These are phyloP conservation scores for Lepilemur septentrionalis DNA, from an alignment of 2,797 vertebrate genomes.

Conservation along the genomic window DNA sequence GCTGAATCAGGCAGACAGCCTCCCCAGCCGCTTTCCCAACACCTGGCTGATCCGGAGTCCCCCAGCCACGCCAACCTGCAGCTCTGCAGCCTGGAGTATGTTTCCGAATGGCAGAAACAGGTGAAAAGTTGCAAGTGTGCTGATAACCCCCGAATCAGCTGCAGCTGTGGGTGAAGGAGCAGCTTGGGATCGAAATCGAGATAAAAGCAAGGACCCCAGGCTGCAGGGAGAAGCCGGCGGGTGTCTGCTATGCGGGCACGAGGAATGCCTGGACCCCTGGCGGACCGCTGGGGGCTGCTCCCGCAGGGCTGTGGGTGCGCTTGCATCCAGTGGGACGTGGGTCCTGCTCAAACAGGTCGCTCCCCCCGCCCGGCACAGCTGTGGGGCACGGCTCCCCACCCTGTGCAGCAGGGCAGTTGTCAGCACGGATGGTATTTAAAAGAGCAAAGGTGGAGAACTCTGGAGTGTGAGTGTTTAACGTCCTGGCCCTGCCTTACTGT, in stretches of 20 bases:
- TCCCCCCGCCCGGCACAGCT: accelerated
- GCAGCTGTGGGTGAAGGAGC: conserved; percentile 53
- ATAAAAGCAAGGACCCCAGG: background rate
- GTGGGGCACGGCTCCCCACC: too few relatives aligned
- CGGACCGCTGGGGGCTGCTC: too few relatives aligned
- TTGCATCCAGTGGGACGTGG: background rate
- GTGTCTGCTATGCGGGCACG: accelerated
- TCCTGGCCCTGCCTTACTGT: accelerated
- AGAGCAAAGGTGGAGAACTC: too few relatives aligned
- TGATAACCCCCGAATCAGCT: conserved; percentile 48
- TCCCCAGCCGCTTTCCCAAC: background rate
- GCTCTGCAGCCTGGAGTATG: background rate
- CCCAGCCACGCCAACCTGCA: accelerated
- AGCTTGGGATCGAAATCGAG: conserved; percentile 15
- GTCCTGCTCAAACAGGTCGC: background rate
- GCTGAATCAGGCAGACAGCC: too few relatives aligned
- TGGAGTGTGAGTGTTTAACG: accelerated
- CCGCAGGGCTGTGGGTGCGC: too few relatives aligned
- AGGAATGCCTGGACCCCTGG: background rate
- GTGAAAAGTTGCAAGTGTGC: conserved; percentile 15
- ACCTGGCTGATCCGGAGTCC: background rate
- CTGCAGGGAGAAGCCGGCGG: background rate
- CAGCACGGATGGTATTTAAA: background rate
- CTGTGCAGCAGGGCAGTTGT: background rate
- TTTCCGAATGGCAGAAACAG: background rate